A percentile compares a stretch with the other conserved stretches of the same genome.
These are phyloP conservation scores for Amitus sp. DNA, from an alignment of 2,888 invertebrate species.

Conservation along the genomic window DNA sequence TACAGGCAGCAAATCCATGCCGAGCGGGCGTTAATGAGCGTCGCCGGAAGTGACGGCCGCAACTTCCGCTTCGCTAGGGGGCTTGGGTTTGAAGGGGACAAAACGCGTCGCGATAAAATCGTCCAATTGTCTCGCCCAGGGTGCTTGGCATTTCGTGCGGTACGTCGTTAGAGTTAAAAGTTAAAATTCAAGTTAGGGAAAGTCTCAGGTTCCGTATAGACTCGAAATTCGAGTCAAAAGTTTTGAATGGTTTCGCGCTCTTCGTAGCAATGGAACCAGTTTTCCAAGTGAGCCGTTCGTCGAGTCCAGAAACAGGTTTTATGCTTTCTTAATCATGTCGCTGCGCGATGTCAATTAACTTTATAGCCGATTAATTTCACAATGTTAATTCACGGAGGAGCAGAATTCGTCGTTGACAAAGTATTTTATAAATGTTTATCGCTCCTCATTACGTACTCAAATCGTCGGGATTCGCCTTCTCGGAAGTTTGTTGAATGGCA, in stretches of 20 bases:
- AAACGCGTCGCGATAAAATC: slow-evolving; percentile 63
- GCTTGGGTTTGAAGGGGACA: slow-evolving; percentile 53
- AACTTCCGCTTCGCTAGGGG: slow-evolving; percentile 62
- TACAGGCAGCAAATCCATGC: slow-evolving; percentile 63
- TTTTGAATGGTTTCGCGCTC: slow-evolving; percentile 36
- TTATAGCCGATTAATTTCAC: slow-evolving; percentile 42
- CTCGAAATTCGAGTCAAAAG: too few relatives aligned
- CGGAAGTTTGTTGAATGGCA: not conserved
- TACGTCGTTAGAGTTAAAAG: too few relatives aligned
- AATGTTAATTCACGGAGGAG: slow-evolving; percentile 36
- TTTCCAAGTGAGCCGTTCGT: slow-evolving; percentile 38
- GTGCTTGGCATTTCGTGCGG: too few relatives aligned
- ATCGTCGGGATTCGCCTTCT: not conserved
- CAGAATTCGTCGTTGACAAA: slow-evolving; percentile 9
- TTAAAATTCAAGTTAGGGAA: too few relatives aligned
- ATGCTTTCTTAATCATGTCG: slow-evolving; percentile 38
- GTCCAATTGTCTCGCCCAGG: slow-evolving; percentile 66
- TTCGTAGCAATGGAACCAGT: slow-evolving; percentile 37
- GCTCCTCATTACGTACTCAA: not conserved
- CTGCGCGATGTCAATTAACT: slow-evolving; percentile 40
- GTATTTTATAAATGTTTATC: slow-evolving; percentile 1
- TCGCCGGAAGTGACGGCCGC: slow-evolving; percentile 59
- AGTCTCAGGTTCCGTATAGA: too few relatives aligned
- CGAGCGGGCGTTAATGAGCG: slow-evolving; percentile 63
- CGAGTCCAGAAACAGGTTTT: slow-evolving; percentile 40